Percentiles rank a stretch among this genome's conserved stretches.
phyloP scores from a whole-genome alignment of 2,888 invertebrate species.

The Apotomis betuletana region DNA sequence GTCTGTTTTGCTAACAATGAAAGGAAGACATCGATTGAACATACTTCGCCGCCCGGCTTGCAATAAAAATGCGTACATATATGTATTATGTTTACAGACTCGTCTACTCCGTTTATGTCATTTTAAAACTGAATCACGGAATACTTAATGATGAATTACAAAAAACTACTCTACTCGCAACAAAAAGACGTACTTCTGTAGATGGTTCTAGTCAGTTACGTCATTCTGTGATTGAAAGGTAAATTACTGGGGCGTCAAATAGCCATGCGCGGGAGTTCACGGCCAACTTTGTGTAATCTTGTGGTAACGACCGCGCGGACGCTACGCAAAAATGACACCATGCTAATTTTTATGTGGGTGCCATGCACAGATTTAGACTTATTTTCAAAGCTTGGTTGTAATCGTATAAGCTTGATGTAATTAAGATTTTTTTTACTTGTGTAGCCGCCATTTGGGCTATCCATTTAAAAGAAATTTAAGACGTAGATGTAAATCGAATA shows the following conservation, averaged over 20 bases:
- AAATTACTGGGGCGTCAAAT: constrained; percentile 50
- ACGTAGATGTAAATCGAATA: constrained; percentile 15
- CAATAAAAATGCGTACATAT: background rate
- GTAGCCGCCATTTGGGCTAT: constrained; percentile 2
- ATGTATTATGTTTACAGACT: too few species aligned
- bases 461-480: constrained; percentile 20
- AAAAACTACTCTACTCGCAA: background rate
- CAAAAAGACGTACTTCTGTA: background rate
- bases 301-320: constrained; percentile 1
- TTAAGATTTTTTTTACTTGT: background rate
- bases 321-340: constrained; percentile 14
- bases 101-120: too few species aligned
- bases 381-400: background rate
- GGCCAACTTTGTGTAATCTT: constrained; percentile 58
- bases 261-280: constrained; percentile 59
- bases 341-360: constrained; percentile 1
- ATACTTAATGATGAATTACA: too few species aligned
- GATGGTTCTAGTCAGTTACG: background rate
- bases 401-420: constrained; percentile 4
- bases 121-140: too few species aligned
- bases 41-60: constrained; percentile 40
- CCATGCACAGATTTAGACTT: background rate
- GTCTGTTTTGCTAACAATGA: constrained; percentile 55
- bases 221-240: background rate
- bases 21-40: constrained; percentile 63